phyloP scores from a whole-genome alignment of 2,113 vertebrate genomes.

The Barnardius zonarius region DNA sequence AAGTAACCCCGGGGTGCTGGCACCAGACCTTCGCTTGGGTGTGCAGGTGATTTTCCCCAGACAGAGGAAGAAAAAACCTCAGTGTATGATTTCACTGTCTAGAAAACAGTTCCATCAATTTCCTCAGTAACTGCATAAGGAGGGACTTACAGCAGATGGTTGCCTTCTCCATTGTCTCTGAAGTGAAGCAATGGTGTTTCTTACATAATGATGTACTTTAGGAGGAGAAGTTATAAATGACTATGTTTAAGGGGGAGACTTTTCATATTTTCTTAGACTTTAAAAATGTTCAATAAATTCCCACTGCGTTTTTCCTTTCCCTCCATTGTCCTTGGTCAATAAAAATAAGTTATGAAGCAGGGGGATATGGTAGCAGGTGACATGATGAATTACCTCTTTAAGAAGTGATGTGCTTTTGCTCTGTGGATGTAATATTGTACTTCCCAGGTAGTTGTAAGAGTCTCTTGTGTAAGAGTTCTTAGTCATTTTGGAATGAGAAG shows the following conservation, averaged over 20 bases:
- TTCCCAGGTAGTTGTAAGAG: not conserved
- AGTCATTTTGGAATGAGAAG: not conserved
- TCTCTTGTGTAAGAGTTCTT: not conserved
- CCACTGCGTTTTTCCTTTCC: not conserved
- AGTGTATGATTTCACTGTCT: not conserved
- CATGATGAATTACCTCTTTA: conserved; percentile 32
- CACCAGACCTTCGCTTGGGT: not conserved
- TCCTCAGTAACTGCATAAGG: not conserved
- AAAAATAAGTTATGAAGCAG: conserved; percentile 44
- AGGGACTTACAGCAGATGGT: not conserved
- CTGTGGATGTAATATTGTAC: not conserved
- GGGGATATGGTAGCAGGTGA: not conserved
- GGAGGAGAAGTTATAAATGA: conserved; percentile 36
- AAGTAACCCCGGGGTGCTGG: not conserved
- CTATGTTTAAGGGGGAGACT: not conserved
- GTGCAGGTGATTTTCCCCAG: not conserved
- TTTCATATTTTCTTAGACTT: conserved; percentile 9
- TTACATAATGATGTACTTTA: not conserved
- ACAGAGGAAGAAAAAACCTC: not conserved
- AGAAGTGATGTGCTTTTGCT: not conserved
- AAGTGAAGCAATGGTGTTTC: not conserved
- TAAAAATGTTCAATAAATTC: conserved; percentile 10
- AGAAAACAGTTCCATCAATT: not conserved
- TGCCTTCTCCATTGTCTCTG: not conserved
- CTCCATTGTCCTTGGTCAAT: conserved; percentile 47